Base-by-base conservation (phyloP, 35 echinoderm and acorn worm genomes). In the Chiridota heheva region DNA sequence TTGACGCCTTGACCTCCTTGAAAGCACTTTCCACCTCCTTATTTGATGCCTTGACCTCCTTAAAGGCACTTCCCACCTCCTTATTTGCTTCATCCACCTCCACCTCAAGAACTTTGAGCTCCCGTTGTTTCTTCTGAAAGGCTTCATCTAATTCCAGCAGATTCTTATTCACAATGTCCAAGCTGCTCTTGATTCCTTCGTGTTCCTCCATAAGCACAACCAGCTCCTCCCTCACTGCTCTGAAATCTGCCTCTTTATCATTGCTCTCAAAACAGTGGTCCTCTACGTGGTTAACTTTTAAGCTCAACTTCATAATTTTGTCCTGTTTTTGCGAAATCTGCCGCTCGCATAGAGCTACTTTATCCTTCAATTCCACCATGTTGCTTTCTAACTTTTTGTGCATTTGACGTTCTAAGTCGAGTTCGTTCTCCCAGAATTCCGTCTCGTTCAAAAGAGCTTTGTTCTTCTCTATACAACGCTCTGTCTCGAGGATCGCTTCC, bases 341-440 rank as follows among this genome's bases (percentile, higher is more conserved):
- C 16, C 73, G 42, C 25, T 84, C 56, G 43, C 90, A 93, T 8
- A 40, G 27, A 13, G 70, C 78, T 7, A 88, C 61, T 53, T 87
- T 87, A 29, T 80, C 85, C 57, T 87, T 87, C 74, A 87, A 60
- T 25, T 20, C 53, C 42, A 16, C 36, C 0, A 78, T 36, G 42
- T 57, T 78, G 34, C 71, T 42, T 17, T 67, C 63, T 17, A 93
- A 72, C 28, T 42, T 76, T 36, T 73, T 56, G 10, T 87, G 86
- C 67, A 93, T 40, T 44, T 93, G 78, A 15, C 63, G 60, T 56
- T 93, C 90, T 34, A 93, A 78, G 10, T 93, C 90, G n/a, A 93
- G 70, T 73, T 93, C 90, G 37, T 87, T 88, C 38, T 88, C 90
- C 90, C 90, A 93, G 78, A 93, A 84, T 46, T 93, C 90, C 58